These are phyloP conservation scores for Belgica antarctica DNA, from an alignment of 2,888 invertebrate species.

Conservation along the genomic window DNA sequence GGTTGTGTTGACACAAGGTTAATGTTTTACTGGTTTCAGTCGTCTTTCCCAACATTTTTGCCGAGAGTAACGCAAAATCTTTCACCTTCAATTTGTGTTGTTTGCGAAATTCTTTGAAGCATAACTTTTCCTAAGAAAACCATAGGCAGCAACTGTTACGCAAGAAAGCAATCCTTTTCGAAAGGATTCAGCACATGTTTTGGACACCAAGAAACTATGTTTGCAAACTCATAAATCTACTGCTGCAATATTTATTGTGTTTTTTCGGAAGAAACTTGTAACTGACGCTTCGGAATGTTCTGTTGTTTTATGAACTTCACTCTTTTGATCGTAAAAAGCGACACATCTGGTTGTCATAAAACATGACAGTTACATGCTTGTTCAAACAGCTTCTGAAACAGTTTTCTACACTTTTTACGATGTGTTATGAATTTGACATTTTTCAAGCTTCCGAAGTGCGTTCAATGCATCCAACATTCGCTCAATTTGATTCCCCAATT, in stretches of 20 bases:
- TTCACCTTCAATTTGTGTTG: too few species aligned
- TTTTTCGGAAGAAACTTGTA: neutral
- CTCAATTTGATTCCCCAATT: neutral
- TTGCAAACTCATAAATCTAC: neutral
- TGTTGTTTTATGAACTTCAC: slow-evolving; percentile 10
- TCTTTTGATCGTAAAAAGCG: neutral
- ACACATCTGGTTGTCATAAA: neutral
- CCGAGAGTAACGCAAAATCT: neutral
- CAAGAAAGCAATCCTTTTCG: neutral
- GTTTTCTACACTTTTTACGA: neutral
- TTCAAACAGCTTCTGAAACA: neutral
- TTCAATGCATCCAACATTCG: neutral
- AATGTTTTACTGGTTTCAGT: neutral
- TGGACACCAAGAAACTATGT: neutral
- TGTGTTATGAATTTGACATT: too few species aligned
- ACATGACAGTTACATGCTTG: too few species aligned
- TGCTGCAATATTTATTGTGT: neutral
- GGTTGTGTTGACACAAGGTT: neutral
- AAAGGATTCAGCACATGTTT: neutral
- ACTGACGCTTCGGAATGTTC: neutral
- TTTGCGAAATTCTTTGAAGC: neutral
- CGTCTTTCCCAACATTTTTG: neutral
- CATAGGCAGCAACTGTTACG: neutral
- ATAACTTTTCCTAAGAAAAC: neutral
- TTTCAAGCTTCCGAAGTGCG: neutral